phyloP scores from a whole-genome alignment of 2,113 vertebrate species.

The Nycticebus coucang region DNA sequence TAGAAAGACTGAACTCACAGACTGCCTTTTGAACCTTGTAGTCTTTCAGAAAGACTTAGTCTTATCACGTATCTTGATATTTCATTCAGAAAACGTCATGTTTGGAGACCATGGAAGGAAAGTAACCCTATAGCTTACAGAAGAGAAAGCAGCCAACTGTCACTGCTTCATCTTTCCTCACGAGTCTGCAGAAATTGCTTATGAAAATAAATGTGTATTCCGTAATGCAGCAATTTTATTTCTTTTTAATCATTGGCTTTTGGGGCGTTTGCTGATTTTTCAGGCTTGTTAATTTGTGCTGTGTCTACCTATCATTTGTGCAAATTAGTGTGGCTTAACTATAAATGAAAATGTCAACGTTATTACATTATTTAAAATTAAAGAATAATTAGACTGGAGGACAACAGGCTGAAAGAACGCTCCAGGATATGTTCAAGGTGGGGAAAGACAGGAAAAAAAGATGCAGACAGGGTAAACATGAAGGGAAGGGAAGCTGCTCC shows the following conservation, averaged over 20 bases:
- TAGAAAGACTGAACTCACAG: neutral
- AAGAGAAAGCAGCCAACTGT: neutral
- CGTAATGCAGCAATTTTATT: neutral
- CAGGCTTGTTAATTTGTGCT: slow-evolving; percentile 53
- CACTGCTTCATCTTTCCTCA: neutral
- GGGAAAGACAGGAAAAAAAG: neutral
- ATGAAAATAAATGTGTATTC: slow-evolving; percentile 21
- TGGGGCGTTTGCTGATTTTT: slow-evolving; percentile 47
- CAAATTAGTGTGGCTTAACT: slow-evolving; percentile 57
- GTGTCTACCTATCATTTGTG: slow-evolving; percentile 51
- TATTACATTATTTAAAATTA: slow-evolving; percentile 70
- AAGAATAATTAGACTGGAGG: slow-evolving; percentile 61
- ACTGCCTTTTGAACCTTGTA: neutral
- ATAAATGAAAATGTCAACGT: slow-evolving; percentile 67
- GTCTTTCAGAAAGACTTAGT: neutral
- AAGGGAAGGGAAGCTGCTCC: neutral
- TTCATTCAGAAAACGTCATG: neutral
- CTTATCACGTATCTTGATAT: neutral
- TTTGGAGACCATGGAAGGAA: neutral
- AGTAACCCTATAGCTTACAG: neutral
- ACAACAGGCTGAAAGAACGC: slow-evolving; percentile 22
- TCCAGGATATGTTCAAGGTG: neutral
- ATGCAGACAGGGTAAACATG: neutral
- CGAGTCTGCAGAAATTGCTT: neutral
- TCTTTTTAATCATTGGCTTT: slow-evolving; percentile 46